phyloP scores from a whole-genome alignment of 1,140 invertebrate genomes.

The Littorina saxatilis region DNA sequence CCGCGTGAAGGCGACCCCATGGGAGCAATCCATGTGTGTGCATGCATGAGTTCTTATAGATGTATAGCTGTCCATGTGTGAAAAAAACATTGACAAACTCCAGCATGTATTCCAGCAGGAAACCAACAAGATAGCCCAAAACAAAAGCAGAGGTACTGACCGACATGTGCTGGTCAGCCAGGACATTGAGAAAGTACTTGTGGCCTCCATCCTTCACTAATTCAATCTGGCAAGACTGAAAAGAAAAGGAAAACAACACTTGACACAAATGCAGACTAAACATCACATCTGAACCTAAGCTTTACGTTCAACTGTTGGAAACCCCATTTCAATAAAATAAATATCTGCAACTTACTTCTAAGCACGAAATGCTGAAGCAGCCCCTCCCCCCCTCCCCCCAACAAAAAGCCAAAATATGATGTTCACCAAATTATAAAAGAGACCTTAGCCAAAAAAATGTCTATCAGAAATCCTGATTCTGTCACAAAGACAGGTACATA shows the following conservation, averaged over 20 bases:
- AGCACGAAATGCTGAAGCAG: too few relatives aligned
- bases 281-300: conserved; percentile 34
- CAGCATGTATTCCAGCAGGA: too few relatives aligned
- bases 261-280: background rate
- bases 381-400: too few relatives aligned
- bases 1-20: too few relatives aligned
- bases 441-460: too few relatives aligned
- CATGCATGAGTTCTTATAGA: background rate
- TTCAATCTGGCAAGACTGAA: conserved; percentile 93
- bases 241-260: too few relatives aligned
- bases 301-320: background rate
- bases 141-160: conserved; percentile 78
- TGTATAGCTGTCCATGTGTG: background rate
- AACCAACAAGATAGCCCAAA: background rate
- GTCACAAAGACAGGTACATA: too few relatives aligned
- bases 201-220: conserved; percentile 96
- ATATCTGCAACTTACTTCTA: too few relatives aligned
- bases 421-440: too few relatives aligned
- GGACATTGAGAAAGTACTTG: conserved; percentile 94
- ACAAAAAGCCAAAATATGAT: background rate
- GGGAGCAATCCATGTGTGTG: conserved; percentile 27
- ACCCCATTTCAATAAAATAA: background rate
- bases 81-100: background rate
- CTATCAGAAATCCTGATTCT: too few relatives aligned
- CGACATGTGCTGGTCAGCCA: conserved; percentile 88